Percentiles rank a stretch among this genome's conserved stretches.
Evolutionary conservation across 2,888 invertebrate species (phyloP).

Genomic region (Deilephila elpenor): DNA sequence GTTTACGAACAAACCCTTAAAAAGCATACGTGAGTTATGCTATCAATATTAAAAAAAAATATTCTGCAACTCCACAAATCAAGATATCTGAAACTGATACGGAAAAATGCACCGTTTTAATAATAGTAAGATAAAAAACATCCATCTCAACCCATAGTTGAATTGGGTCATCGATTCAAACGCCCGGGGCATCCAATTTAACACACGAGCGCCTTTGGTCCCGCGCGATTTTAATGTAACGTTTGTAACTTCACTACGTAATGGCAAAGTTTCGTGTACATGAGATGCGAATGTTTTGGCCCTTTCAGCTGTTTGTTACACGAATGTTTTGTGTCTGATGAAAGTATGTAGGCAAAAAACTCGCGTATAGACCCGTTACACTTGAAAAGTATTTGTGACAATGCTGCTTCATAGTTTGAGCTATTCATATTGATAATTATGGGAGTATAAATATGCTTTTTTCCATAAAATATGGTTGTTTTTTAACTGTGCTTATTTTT

Average conservation of each 20-base stretch:
- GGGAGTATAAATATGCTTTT: too few species aligned
- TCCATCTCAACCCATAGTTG: conserved; percentile 6
- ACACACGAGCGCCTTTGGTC: conserved; percentile 49
- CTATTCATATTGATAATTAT: too few species aligned
- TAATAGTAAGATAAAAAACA: conserved; percentile 19
- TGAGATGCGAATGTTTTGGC: neutral
- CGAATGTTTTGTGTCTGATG: neutral
- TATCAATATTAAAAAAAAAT: too few species aligned
- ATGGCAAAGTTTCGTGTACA: conserved; percentile 9
- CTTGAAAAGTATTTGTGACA: too few species aligned
- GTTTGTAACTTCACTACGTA: conserved; percentile 32
- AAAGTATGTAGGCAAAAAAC: too few species aligned
- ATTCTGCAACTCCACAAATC: too few species aligned
- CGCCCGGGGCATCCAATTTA: conserved; percentile 62
- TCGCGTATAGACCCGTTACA: too few species aligned
- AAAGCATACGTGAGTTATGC: too few species aligned
- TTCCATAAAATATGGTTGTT: too few species aligned
- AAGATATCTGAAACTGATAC: neutral
- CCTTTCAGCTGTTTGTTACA: neutral
- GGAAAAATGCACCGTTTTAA: neutral
- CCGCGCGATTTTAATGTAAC: conserved; percentile 41
- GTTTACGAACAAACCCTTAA: too few species aligned
- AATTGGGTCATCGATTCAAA: conserved; percentile 63
- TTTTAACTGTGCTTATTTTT: too few species aligned
- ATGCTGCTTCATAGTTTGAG: too few species aligned